Percentiles rank a stretch among this genome's conserved stretches.
Conservation (phyloP, 2,797 vertebrate genomes). For the Lindbergichthys nudifrons region DNA sequence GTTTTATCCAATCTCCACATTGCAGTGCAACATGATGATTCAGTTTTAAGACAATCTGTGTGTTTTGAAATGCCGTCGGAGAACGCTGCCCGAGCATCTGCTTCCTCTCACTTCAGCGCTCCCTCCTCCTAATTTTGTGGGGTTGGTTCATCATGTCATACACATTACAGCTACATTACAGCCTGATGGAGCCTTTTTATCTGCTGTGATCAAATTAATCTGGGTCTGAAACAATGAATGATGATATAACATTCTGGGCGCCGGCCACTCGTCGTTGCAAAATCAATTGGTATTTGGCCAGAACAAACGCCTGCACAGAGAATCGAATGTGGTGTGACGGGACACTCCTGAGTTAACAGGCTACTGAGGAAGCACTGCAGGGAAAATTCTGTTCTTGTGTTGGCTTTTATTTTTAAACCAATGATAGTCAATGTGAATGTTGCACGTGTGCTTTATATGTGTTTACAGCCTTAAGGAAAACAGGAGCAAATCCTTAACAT, state of each 20-base stretch:
- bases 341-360: slow-evolving; percentile 39
- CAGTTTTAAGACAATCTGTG: slow-evolving; percentile 3
- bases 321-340: slow-evolving; percentile 52
- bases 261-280: slow-evolving; percentile 58
- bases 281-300: slow-evolving; percentile 71
- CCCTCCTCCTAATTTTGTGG: slow-evolving; percentile 30
- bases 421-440: not conserved
- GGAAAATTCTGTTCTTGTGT: not conserved
- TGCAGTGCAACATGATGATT: not conserved
- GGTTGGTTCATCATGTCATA: slow-evolving; percentile 48
- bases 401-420: not conserved
- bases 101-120: slow-evolving; percentile 26
- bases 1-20: not conserved
- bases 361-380: slow-evolving; percentile 23
- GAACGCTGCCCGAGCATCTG: slow-evolving; percentile 34
- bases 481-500: not conserved
- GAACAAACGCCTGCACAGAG: slow-evolving; percentile 52
- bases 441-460: not conserved
- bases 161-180: slow-evolving; percentile 64
- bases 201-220: slow-evolving; percentile 68
- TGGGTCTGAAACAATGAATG: slow-evolving; percentile 69
- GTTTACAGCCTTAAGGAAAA: not conserved
- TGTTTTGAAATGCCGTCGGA: slow-evolving; percentile 31
- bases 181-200: slow-evolving; percentile 64
- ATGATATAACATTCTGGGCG: slow-evolving; percentile 69